Base-by-base conservation (phyloP, 2,113 vertebrate genomes). In the Connochaetes taurinus region DNA sequence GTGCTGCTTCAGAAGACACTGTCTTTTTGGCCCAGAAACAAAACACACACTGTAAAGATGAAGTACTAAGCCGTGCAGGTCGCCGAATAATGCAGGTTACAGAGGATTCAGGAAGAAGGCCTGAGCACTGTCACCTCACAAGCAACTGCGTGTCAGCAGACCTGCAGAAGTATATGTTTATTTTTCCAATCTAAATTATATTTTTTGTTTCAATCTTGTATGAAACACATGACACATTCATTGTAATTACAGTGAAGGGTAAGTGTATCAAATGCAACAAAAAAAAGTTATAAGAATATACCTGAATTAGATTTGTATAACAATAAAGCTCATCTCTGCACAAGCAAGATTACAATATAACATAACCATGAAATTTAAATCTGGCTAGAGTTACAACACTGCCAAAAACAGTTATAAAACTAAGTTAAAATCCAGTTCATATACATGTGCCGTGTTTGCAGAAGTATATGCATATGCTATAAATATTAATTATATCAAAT, bases 111-210 rank as follows among this genome's bases (percentile, higher is more conserved):
- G 96, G 90, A 97, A 89, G 96, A 92, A 95, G 97, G 93, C 90
- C 82, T 81, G 93, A 96, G 95, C 94, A 90, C 31, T 91, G 82
- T 27, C 94, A 97, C 47, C 31, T 50, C 86, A 97, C 45, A 92
- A 21, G 89, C 84, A 89, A 87, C 17, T 58, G 1, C 94, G 55
- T 87, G 97, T 67, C 97, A 98, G 98, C 90, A 98, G 97, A 91
- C 96, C 80, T 98, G 81, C 97, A 98, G 94, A 98, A 87, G 60
- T 80, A 96, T 87, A 94, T 97, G 98, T 98, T 96, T 55, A 97
- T 96, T 53, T 55, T 67, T 97, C 95, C 52, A 95, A 93, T 27
- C 6, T 53, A 94, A 74, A 91, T 25, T 96, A 53, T 33, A 64
- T 7, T 81, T 87, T 98, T 95, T 27, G 94, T 96, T 88, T 93